Base-by-base conservation (phyloP, 2,113 vertebrate species). In the Sinosuthora webbiana region DNA sequence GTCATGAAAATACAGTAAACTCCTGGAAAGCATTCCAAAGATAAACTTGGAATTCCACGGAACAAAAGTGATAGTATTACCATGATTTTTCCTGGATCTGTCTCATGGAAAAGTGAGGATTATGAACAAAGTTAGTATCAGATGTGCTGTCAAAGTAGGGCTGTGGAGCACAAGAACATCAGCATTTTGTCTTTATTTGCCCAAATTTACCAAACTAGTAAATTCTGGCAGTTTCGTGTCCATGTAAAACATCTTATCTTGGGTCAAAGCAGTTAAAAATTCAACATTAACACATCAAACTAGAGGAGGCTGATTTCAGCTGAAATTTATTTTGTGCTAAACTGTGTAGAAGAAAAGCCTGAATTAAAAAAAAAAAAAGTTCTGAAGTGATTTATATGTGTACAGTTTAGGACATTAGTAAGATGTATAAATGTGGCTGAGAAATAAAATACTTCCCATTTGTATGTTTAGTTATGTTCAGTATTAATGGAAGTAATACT, bases 11-110 rank as follows among this genome's bases (percentile, higher is more conserved):
- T 87, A 47, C 31, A 78, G 84, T 79, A 85, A 93, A 67, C 74
- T 83, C 68, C 68, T 94, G 42, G 86, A 94, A 86, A 3, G 3
- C 37, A 20, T 82, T 90, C 76, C 76, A 93, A n/a, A 97, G 90
- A 92, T 84, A 95, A 95, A 92, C 55, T 56, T 93, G 52, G 62
- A 94, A 94, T 90, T 88, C 67, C 25, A 14, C 55, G 68, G 82
- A 87, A 90, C 70, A 92, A 44, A 93, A 93, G 37, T 68, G 89
- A 92, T 91, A 83, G 74, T 64, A 94, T 92, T 94, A 86, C 89
- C 71, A 71, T 91, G 68, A 59, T 79, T 95, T 95, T 96, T 96
- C 93, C 91, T 95, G 94, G 86, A 91, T 63, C 47, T 10, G 2
- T 90, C 70, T 42, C 30, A 37, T 71, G 90, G 93, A 97, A 95